Evolutionary conservation across 2,888 invertebrate genomes (phyloP).

Genomic region (Orthosia gracilis): DNA sequence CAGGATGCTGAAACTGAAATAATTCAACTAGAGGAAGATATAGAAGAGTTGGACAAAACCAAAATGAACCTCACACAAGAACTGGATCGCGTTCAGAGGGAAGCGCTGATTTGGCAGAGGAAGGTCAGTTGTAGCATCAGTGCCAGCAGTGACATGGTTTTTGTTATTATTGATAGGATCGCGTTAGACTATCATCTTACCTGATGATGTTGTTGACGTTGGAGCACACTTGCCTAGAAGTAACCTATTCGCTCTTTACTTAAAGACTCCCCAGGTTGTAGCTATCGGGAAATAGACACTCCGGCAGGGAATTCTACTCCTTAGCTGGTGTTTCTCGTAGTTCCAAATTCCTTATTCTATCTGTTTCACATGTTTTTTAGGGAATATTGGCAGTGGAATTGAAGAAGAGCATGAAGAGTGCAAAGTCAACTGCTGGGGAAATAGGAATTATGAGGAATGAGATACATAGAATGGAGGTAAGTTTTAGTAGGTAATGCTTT

Average conservation of each 20-base stretch:
- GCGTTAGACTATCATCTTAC: no score
- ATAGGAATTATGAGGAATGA: constrained; percentile 94
- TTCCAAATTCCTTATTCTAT: background rate
- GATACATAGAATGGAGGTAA: constrained; percentile 96
- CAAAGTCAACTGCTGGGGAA: constrained; percentile 93
- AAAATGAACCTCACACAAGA: constrained; percentile 92
- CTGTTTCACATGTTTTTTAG: constrained; percentile 62
- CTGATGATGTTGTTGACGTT: no score
- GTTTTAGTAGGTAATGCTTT: background rate
- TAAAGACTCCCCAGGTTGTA: no score
- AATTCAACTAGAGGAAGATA: constrained; percentile 93
- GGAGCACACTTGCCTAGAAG: no score
- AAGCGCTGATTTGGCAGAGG: constrained; percentile 95
- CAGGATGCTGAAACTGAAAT: constrained; percentile 93
- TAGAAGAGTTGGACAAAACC: constrained; percentile 92
- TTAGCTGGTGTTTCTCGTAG: no score
- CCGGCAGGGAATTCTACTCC: no score
- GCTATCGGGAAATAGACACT: no score
- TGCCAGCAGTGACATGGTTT: background rate
- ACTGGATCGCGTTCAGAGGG: constrained; percentile 92
- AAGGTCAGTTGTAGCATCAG: constrained; percentile 87
- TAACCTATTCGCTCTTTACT: no score
- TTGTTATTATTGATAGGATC: no score
- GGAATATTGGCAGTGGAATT: constrained; percentile 93
- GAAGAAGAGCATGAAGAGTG: constrained; percentile 92